Evolutionary conservation across 2,797 vertebrate species (phyloP).

Genomic region (Hapalemur alaotrensis): DNA sequence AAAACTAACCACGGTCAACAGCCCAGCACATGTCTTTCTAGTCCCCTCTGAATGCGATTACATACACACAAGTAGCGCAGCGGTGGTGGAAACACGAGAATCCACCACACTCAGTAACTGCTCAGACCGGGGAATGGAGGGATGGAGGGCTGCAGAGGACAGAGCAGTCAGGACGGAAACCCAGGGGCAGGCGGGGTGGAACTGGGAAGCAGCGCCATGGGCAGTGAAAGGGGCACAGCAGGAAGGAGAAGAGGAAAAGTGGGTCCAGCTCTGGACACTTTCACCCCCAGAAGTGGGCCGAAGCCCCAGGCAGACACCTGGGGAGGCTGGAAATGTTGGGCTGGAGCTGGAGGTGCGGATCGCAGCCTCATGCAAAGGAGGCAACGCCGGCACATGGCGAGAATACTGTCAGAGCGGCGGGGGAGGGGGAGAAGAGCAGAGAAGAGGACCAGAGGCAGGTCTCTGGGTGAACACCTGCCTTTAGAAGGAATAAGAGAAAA

Average conservation of each 20-base stretch:
- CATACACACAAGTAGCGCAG: not conserved
- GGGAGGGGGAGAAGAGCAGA: rapidly evolving
- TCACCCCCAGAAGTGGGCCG: not conserved
- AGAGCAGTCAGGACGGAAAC: not conserved
- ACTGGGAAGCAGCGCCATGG: not conserved
- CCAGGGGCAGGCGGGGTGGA: not conserved
- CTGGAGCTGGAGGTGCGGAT: not conserved
- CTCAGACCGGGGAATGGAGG: not conserved
- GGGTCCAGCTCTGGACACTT: not conserved
- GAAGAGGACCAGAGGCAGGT: not conserved
- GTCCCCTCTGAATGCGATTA: not conserved
- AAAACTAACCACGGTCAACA: not conserved
- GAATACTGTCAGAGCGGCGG: not conserved
- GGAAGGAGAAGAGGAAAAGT: not conserved
- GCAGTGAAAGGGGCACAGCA: not conserved
- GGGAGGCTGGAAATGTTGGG: not conserved
- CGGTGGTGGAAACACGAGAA: not conserved
- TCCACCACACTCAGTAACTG: no score
- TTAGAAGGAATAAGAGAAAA: not conserved
- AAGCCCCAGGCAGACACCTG: not conserved
- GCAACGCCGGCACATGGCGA: not conserved
- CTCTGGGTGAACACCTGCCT: not conserved
- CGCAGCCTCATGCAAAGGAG: not conserved
- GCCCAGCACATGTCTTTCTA: not conserved
- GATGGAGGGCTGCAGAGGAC: not conserved